phyloP scores from a whole-genome alignment of 2,888 invertebrate species.

The Stenodema calcarata region DNA sequence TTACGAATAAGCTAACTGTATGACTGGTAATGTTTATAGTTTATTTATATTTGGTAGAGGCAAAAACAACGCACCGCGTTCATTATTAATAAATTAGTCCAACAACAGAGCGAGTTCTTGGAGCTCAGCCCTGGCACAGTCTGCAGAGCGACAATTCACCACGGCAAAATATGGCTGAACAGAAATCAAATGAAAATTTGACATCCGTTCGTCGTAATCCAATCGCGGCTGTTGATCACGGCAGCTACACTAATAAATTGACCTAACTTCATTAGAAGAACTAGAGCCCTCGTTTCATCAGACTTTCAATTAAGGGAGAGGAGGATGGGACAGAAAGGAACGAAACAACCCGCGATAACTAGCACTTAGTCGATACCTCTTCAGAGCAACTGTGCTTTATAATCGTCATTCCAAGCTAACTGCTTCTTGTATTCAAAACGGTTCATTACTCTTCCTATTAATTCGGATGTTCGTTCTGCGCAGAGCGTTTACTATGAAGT shows the following conservation, averaged over 20 bases:
- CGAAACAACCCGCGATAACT: slow-evolving; percentile 13
- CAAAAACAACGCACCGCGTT: too few species aligned
- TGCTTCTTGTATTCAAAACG: slow-evolving; percentile 18
- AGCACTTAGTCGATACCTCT: background rate
- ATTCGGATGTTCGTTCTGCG: background rate
- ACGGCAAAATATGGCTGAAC: too few species aligned
- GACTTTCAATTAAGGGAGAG: background rate
- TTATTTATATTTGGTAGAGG: too few species aligned
- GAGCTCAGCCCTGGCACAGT: too few species aligned
- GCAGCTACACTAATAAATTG: background rate
- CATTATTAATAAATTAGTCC: too few species aligned
- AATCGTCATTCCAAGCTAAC: background rate
- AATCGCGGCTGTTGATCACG: background rate
- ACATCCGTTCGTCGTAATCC: background rate
- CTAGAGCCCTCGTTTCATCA: background rate
- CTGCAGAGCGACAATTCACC: too few species aligned
- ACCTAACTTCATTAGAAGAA: background rate
- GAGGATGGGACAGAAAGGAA: background rate
- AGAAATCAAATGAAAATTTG: background rate
- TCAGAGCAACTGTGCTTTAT: background rate
- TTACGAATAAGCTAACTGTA: too few species aligned
- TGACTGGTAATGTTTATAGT: too few species aligned
- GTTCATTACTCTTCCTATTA: background rate
- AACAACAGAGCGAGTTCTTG: too few species aligned
- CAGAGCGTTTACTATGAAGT: background rate